A percentile compares a stretch with the other conserved stretches of the same genome.
phyloP scores from a whole-genome alignment of 2,888 invertebrate species.

The Drosophila gaucha region DNA sequence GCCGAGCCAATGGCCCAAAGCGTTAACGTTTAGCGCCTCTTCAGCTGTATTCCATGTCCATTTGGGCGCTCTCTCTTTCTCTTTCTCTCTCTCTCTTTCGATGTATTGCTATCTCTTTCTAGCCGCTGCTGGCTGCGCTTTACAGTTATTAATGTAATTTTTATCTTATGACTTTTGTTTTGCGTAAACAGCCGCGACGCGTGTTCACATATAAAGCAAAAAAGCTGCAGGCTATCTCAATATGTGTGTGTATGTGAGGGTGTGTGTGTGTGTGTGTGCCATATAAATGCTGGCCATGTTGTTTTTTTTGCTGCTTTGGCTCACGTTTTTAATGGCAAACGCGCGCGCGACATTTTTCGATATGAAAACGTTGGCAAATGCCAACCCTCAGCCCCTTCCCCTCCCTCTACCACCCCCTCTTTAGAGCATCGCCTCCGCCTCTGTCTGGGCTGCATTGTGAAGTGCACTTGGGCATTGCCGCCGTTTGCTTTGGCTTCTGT shows the following conservation, averaged over 20 bases:
- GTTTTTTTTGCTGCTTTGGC: constrained; percentile 23
- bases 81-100: background rate
- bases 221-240: constrained; percentile 29
- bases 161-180: constrained; percentile 78
- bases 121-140: constrained; percentile 3
- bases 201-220: constrained; percentile 58
- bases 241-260: constrained; percentile 19
- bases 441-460: constrained; percentile 41
- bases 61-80: background rate
- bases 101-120: background rate
- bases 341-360: constrained; percentile 66
- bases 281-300: constrained; percentile 43
- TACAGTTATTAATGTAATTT: constrained; percentile 79
- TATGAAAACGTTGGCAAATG: constrained; percentile 34
- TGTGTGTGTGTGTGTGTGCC: constrained; percentile 27
- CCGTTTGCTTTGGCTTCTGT: constrained; percentile 31
- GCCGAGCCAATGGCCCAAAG: constrained; percentile 59
- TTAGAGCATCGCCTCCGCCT: background rate
- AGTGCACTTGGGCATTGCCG: constrained; percentile 50
- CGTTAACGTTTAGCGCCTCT: constrained; percentile 64
- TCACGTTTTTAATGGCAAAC: constrained; percentile 73
- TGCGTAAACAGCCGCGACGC: constrained; percentile 64
- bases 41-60: constrained; percentile 17
- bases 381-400: background rate
- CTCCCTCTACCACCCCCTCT: background rate